A percentile compares a stretch with the other conserved stretches of the same genome.
Evolutionary conservation across 2,113 vertebrate genomes (phyloP).

Genomic region (Bungarus multicinctus): DNA sequence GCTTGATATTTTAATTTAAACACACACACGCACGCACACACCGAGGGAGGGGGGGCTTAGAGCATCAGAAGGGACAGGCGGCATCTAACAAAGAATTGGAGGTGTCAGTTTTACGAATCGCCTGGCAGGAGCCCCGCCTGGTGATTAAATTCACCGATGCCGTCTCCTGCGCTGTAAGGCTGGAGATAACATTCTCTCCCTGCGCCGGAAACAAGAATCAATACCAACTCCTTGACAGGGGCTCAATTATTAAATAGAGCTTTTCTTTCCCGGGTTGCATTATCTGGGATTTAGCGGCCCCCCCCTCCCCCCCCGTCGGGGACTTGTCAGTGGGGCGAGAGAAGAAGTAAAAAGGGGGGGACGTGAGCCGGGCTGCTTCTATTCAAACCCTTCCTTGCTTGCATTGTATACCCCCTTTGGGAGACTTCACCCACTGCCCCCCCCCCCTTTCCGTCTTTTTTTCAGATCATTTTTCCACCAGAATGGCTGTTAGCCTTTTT

Average conservation of each 20-base stretch:
- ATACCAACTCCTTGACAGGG: constrained; percentile 79
- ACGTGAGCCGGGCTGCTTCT: constrained; percentile 60
- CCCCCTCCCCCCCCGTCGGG: constrained; percentile 60
- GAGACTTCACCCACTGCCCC: constrained; percentile 58
- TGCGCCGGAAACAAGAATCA: constrained; percentile 83
- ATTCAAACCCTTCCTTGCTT: constrained; percentile 62
- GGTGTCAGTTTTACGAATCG: constrained; percentile 68
- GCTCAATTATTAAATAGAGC: constrained; percentile 89
- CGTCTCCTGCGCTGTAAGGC: constrained; percentile 72
- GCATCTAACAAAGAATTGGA: constrained; percentile 64
- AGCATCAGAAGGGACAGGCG: constrained; percentile 27
- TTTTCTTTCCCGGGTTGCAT: constrained; percentile 76
- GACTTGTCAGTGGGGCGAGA: constrained; percentile 60
- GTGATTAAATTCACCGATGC: constrained; percentile 82
- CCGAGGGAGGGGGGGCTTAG: constrained; percentile 14
- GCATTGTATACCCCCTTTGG: constrained; percentile 60
- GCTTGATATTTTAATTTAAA: constrained; percentile 65
- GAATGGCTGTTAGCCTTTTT: constrained; percentile 38
- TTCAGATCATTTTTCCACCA: neutral
- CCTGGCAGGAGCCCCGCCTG: constrained; percentile 55
- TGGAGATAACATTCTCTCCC: constrained; percentile 81
- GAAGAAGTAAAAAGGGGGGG: neutral
- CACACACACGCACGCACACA: neutral
- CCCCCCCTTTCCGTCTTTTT: constrained; percentile 46
- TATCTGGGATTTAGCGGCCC: constrained; percentile 80